Evolutionary conservation across 2,113 vertebrate genomes (phyloP), one percentile per base, ranked within the genome.

Genomic region (Pedionomus torquatus): DNA sequence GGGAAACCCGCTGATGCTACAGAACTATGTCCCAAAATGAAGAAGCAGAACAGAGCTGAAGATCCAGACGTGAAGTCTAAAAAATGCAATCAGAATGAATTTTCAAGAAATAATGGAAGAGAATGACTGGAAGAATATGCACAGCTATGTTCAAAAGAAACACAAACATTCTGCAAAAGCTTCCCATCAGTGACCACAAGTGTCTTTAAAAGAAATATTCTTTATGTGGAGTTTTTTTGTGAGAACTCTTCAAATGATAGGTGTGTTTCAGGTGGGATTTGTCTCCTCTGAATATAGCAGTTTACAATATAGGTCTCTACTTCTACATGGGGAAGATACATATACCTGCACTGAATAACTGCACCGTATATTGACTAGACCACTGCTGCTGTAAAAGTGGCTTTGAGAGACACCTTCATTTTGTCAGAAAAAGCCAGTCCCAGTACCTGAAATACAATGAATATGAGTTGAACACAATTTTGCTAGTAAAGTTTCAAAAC

Each of bases 1-100:
- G 21, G n/a, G 35, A 94, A 93, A 70, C 57, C 88, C 93, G 66
- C n/a, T 89, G 60, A 89, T 89, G 69, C 35, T 75, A 63, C 77
- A 95, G 64, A 91, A 70, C 31, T 39, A 64, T 13, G 3, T 52
- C 48, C 51, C 26, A 85, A 91, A 79, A 86, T 52, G 49, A 90
- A 91, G 84, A 58, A 71, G 64, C 65, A 84, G 82, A 88, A 76
- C 57, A 89, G 54, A 68, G 76, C 51, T 76, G 52, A 87, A 90
- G 35, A 87, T 37, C 79, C 52, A 79, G 57, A 85, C 43, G 25
- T 71, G 33, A 94, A 63, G 24, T 11, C 46, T 79, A 63, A 85
- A 91, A 89, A 48, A 33, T 17, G 30, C 31, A 64, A 46, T 12
- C 72, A 78, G 26, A 5, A 12, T 0, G 6, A 87, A 64, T 60